Evolutionary conservation across 2,797 vertebrate species (phyloP).

Genomic region (Urocyon cinereoargenteus): DNA sequence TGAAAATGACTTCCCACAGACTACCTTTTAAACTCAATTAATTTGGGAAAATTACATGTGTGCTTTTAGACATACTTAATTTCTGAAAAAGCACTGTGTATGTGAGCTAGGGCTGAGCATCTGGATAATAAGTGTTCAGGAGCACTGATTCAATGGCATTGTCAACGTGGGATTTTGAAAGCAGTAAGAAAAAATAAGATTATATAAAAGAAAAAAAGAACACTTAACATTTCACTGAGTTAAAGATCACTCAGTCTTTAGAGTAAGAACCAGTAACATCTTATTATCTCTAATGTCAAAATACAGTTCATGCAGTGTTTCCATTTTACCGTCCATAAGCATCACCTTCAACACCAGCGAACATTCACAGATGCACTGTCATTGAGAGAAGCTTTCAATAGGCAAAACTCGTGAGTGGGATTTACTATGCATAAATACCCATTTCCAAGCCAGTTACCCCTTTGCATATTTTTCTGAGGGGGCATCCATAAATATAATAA

Average conservation of each 20-base stretch:
- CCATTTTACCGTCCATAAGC: constrained; percentile 79
- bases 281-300: constrained; percentile 84
- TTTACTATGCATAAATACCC: constrained; percentile 84
- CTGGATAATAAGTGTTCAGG: constrained; percentile 61
- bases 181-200: constrained; percentile 50
- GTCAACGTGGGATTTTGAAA: constrained; percentile 74
- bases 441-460: constrained; percentile 96
- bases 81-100: constrained; percentile 68
- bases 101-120: constrained; percentile 66
- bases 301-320: constrained; percentile 86
- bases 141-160: constrained; percentile 71
- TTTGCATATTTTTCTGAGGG: constrained; percentile 99
- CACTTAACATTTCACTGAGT: constrained; percentile 75
- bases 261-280: constrained; percentile 77
- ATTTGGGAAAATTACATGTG: constrained; percentile 71
- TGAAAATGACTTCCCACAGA: constrained; percentile 72
- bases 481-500: constrained; percentile 98
- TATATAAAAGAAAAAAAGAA: constrained; percentile 75
- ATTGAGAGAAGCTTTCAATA: constrained; percentile 88
- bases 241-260: constrained; percentile 78
- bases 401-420: constrained; percentile 87
- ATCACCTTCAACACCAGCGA: constrained; percentile 84
- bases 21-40: constrained; percentile 75
- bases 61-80: constrained; percentile 76
- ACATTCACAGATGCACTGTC: constrained; percentile 86